Evolutionary conservation across 2,113 vertebrate species (phyloP).

Genomic region (Sigmodon hispidus): DNA sequence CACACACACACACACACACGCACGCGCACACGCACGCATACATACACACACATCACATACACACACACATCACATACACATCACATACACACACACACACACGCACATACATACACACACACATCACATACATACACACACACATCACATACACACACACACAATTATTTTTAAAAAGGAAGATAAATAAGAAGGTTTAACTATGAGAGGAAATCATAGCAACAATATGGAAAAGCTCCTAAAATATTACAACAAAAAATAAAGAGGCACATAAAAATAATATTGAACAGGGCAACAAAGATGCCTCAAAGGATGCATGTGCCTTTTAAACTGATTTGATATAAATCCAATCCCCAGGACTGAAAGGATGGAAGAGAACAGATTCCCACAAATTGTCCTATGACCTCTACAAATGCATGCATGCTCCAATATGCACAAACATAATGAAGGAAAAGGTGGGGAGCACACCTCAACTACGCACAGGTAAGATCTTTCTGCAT

Average conservation of each 20-base stretch:
- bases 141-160: too few relatives aligned
- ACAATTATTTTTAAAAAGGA: not conserved
- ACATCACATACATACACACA: not conserved
- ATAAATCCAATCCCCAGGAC: not conserved
- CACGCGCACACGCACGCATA: too few relatives aligned
- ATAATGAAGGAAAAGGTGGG: not conserved
- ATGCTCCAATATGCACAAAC: not conserved
- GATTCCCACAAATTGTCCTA: not conserved
- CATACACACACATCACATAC: too few relatives aligned
- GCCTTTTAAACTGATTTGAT: not conserved
- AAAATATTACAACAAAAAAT: not conserved
- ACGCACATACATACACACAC: not conserved
- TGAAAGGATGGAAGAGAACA: not conserved
- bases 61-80: not conserved
- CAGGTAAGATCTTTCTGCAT: not conserved
- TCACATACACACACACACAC: too few relatives aligned
- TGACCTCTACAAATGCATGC: not conserved
- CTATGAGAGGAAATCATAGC: not conserved
- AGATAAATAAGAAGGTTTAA: not conserved
- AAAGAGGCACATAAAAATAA: not conserved
- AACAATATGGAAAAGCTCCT: not conserved
- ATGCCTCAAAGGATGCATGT: not conserved
- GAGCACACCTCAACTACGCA: not conserved
- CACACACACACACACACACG: not conserved
- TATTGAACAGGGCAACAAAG: not conserved